A percentile compares a stretch with the other conserved stretches of the same genome.
Conservation (phyloP, 2,888 invertebrate genomes). For the Drosophila seclusa region DNA sequence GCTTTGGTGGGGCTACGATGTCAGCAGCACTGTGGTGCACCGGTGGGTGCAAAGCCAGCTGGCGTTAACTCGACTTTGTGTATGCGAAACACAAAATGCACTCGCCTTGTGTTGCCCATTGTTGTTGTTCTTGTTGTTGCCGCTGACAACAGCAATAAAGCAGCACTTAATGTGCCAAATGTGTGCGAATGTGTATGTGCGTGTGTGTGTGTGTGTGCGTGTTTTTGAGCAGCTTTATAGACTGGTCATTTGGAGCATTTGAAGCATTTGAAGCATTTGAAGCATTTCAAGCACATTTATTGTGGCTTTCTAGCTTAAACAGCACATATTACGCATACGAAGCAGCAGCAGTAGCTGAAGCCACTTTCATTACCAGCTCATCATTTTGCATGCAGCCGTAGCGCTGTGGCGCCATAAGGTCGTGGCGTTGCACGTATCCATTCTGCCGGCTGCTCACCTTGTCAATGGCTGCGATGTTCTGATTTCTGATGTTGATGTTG, state of each 20-base stretch:
- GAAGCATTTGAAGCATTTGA: slow-evolving; percentile 45
- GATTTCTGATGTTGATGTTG: slow-evolving; percentile 52
- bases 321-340: slow-evolving; percentile 68
- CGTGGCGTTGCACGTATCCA: slow-evolving; percentile 18
- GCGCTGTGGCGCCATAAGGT: slow-evolving; percentile 22
- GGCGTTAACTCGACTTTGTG: slow-evolving; percentile 52
- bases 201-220: slow-evolving; percentile 1
- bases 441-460: slow-evolving; percentile 6
- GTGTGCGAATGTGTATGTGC: slow-evolving; percentile 5
- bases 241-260: slow-evolving; percentile 51
- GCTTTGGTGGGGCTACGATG: background rate
- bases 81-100: slow-evolving; percentile 55
- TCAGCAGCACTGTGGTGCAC: background rate
- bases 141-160: slow-evolving; percentile 60
- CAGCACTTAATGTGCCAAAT: slow-evolving; percentile 66
- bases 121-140: slow-evolving; percentile 19
- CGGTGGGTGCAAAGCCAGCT: slow-evolving; percentile 29
- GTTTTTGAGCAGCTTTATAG: slow-evolving; percentile 25
- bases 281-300: slow-evolving; percentile 40
- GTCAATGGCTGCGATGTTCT: slow-evolving; percentile 37
- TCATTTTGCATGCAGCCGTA: slow-evolving; percentile 31
- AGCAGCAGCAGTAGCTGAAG: slow-evolving; percentile 7
- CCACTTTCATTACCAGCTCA: slow-evolving; percentile 27
- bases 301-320: slow-evolving; percentile 38
- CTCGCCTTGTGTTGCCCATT: slow-evolving; percentile 26